phyloP scores from a whole-genome alignment of 92 coral and sea anemone genomes.

The Umimayanthus chanpuru region DNA sequence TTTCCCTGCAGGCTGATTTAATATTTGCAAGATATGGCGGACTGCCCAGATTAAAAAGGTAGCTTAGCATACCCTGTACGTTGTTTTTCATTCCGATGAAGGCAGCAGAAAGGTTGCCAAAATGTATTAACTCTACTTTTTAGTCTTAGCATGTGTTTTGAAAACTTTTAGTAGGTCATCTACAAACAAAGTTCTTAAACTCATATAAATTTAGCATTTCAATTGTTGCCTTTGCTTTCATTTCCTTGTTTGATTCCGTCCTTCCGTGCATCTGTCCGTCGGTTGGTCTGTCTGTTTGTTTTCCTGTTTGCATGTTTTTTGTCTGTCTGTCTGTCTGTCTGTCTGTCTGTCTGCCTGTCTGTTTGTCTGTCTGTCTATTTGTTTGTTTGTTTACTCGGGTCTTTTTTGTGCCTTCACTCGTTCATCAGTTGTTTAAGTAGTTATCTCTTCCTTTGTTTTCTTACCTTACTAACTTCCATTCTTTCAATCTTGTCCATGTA shows the following conservation, averaged over 20 bases:
- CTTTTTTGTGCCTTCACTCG: not conserved
- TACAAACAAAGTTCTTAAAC: too few species aligned
- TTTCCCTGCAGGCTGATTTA: conserved; percentile 66
- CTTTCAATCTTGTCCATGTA: not conserved
- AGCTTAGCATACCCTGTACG: not conserved
- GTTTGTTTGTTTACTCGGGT: not conserved
- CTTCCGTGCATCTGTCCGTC: too few species aligned
- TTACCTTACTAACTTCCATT: not conserved
- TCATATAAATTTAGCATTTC: too few species aligned
- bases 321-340: too few species aligned
- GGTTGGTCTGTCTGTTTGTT: too few species aligned
- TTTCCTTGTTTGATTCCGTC: too few species aligned
- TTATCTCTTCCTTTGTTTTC: not conserved
- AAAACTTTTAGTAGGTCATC: too few species aligned
- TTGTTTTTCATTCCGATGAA: not conserved
- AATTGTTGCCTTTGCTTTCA: too few species aligned
- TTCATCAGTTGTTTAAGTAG: not conserved
- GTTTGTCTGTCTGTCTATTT: not conserved
- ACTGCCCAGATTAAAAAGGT: conserved; percentile 86
- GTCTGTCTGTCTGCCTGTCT: not conserved
- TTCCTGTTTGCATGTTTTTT: too few species aligned
- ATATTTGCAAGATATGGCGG: conserved; percentile 82
- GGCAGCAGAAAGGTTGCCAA: too few species aligned
- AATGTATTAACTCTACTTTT: too few species aligned
- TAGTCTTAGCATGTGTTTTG: too few species aligned